A percentile compares a stretch with the other conserved stretches of the same genome.
Conservation (phyloP, 2,888 invertebrate species). For the Agonopterix arenella region DNA sequence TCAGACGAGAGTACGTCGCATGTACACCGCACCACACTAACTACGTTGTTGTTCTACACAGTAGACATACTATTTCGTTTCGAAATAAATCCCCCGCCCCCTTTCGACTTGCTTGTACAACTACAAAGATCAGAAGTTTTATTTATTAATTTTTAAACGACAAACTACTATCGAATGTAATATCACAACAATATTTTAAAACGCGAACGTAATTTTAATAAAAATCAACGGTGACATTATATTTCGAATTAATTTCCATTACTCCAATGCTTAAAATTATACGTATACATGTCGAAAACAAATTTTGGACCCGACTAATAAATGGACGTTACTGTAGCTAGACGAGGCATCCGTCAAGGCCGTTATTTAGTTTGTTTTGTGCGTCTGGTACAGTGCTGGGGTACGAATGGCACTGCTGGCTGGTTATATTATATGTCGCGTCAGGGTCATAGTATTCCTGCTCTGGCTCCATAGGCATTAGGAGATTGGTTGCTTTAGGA, state of each 20-base stretch:
- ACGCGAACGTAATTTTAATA: slow-evolving; percentile 21
- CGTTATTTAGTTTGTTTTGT: slow-evolving; percentile 70
- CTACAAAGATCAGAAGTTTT: slow-evolving; percentile 8
- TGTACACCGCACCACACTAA: slow-evolving; percentile 51
- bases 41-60: slow-evolving; percentile 72
- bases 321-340: slow-evolving; percentile 35
- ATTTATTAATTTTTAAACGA: not conserved
- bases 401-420: slow-evolving; percentile 76
- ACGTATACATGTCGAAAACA: slow-evolving; percentile 63
- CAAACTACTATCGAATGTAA: slow-evolving; percentile 2
- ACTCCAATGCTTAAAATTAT: slow-evolving; percentile 53
- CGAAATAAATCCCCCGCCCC: slow-evolving; percentile 67
- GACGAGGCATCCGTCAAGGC: slow-evolving; percentile 79
- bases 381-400: slow-evolving; percentile 55
- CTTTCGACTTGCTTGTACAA: slow-evolving; percentile 34
- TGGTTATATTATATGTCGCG: slow-evolving; percentile 63
- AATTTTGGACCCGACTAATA: slow-evolving; percentile 61
- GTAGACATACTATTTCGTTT: slow-evolving; percentile 74
- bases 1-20: slow-evolving; percentile 4
- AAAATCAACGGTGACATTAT: slow-evolving; percentile 50
- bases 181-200: slow-evolving; percentile 25
- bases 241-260: slow-evolving; percentile 55
- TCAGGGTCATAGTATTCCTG: slow-evolving; percentile 73
- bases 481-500: slow-evolving; percentile 60
- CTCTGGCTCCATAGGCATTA: slow-evolving; percentile 74